These are phyloP conservation scores for Paracyclopina nana DNA, from an alignment of 1,140 invertebrate genomes.

Conservation along the genomic window DNA sequence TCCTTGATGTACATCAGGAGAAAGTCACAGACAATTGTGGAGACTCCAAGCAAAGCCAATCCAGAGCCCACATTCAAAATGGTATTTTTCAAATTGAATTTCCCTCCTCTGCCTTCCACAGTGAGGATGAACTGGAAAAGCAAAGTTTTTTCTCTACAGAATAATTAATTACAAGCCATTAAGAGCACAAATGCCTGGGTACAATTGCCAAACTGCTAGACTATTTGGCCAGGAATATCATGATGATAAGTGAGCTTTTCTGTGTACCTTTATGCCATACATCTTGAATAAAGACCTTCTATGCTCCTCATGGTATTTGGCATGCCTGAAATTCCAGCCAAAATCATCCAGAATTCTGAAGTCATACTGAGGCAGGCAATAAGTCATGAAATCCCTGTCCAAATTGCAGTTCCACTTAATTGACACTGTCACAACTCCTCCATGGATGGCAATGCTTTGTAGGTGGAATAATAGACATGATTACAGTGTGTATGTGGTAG, in stretches of 20 bases:
- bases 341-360: neutral
- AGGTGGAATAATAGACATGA: too few relatives aligned
- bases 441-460: slow-evolving; percentile 2
- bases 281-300: neutral
- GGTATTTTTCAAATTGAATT: slow-evolving; percentile 2
- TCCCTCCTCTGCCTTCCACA: neutral
- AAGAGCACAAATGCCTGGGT: too few relatives aligned
- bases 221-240: too few relatives aligned
- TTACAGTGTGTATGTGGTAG: too few relatives aligned
- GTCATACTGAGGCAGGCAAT: neutral
- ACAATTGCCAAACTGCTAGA: too few relatives aligned
- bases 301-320: slow-evolving; percentile 1
- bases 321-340: neutral
- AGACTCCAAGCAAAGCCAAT: neutral
- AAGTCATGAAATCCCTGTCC: neutral
- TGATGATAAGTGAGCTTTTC: too few relatives aligned
- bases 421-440: neutral
- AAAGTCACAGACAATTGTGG: slow-evolving; percentile 4
- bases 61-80: slow-evolving; percentile 1
- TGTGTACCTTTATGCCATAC: neutral
- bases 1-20: neutral
- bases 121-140: neutral
- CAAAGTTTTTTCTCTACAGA: too few relatives aligned
- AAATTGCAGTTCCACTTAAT: neutral
- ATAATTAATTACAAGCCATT: too few relatives aligned